A percentile compares a stretch with the other conserved stretches of the same genome.
Conservation (phyloP, 1,140 invertebrate species). For the Acyrthosiphon pisum region DNA sequence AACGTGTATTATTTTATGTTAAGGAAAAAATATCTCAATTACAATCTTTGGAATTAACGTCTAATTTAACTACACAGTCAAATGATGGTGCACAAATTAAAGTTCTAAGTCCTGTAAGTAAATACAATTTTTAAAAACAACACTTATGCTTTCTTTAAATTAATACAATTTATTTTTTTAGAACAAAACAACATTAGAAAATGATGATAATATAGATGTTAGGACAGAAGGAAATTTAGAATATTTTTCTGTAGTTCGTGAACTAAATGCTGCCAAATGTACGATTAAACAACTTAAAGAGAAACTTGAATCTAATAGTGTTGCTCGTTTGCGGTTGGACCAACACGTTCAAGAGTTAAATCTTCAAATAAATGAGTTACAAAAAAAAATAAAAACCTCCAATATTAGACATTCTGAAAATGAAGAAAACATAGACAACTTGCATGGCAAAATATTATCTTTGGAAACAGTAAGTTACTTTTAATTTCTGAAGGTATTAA, state of each 20-base stretch:
- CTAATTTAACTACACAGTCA: background rate
- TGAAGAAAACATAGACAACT: background rate
- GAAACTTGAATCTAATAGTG: slow-evolving; percentile 41
- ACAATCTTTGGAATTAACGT: background rate
- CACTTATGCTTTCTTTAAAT: background rate
- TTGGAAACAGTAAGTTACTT: slow-evolving; percentile 37
- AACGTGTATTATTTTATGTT: background rate
- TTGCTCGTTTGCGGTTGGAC: background rate
- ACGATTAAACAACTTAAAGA: slow-evolving; percentile 32
- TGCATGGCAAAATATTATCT: background rate
- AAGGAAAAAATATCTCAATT: slow-evolving; percentile 19
- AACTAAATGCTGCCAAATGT: background rate
- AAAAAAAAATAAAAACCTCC: background rate
- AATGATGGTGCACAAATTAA: background rate
- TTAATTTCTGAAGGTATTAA: background rate
- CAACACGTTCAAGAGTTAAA: slow-evolving; percentile 50
- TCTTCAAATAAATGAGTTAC: slow-evolving; percentile 43
- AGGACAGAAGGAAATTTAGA: background rate
- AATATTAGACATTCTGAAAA: slow-evolving; percentile 35
- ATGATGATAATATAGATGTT: background rate
- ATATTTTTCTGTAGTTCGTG: background rate
- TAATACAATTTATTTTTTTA: background rate
- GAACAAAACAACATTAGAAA: background rate
- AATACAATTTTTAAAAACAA: background rate
- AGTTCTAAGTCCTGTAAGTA: background rate